These are phyloP conservation scores for Parnassius glacialis DNA, from an alignment of 2,888 invertebrate species.

Conservation along the genomic window DNA sequence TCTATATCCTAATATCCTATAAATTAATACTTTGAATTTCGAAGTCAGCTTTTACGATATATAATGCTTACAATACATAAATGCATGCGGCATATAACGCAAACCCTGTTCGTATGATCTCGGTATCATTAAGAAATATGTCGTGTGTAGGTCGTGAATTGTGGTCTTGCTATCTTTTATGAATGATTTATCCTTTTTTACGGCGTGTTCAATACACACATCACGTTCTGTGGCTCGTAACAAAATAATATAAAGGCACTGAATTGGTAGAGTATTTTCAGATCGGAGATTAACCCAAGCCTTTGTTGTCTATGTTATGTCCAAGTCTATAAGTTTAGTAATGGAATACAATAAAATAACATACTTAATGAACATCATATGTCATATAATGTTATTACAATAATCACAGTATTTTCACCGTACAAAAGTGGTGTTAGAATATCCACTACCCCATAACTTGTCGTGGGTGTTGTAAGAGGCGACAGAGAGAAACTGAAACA, in stretches of 20 bases:
- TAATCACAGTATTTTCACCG: too few relatives aligned
- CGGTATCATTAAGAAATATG: conserved; percentile 16
- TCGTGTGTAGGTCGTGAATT: conserved; percentile 12
- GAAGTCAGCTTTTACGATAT: too few relatives aligned
- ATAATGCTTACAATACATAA: neutral
- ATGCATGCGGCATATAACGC: neutral
- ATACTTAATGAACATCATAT: too few relatives aligned
- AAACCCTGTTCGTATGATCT: conserved; percentile 2
- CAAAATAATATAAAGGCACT: conserved; percentile 14
- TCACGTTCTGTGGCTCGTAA: conserved; percentile 20
- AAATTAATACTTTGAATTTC: too few relatives aligned
- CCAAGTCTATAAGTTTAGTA: neutral
- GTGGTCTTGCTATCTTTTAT: conserved; percentile 8
- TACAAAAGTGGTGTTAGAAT: too few relatives aligned
- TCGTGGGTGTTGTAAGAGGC: too few relatives aligned
- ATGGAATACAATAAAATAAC: too few relatives aligned
- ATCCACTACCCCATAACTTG: too few relatives aligned
- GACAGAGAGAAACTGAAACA: too few relatives aligned
- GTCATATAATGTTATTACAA: too few relatives aligned
- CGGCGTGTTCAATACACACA: conserved; percentile 11
- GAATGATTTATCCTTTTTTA: conserved; percentile 18
- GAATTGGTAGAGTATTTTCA: conserved; percentile 14
- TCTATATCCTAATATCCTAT: too few relatives aligned
- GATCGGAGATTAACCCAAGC: conserved; percentile 8
- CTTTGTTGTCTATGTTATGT: conserved; percentile 4